These are phyloP conservation scores for Chloropsis cyanopogon DNA, from an alignment of 2,113 vertebrate genomes.

Conservation along the genomic window DNA sequence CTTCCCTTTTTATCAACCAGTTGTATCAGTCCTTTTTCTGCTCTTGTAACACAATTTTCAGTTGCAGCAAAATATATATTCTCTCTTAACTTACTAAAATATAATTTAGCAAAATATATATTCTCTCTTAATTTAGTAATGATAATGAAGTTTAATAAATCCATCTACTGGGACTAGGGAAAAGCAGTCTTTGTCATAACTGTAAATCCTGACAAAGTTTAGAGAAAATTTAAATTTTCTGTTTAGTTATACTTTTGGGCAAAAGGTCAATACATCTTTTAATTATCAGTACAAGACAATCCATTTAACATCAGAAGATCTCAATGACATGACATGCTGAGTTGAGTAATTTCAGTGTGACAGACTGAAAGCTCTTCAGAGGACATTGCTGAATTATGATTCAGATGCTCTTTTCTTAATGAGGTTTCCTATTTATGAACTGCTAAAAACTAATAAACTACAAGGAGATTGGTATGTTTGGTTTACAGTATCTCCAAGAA, in stretches of 20 bases:
- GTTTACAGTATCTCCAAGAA: background rate
- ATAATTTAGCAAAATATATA: background rate
- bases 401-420: background rate
- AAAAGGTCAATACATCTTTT: background rate
- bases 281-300: background rate
- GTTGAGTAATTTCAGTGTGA: background rate
- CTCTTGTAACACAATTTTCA: background rate
- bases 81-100: background rate
- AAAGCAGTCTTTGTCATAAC: background rate
- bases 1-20: background rate
- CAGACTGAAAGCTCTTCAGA: background rate
- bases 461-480: constrained; percentile 1
- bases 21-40: background rate
- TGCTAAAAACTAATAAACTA: constrained; percentile 32
- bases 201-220: background rate
- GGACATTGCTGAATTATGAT: background rate
- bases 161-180: background rate
- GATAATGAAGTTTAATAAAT: background rate
- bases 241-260: background rate
- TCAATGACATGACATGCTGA: background rate
- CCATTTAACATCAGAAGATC: background rate
- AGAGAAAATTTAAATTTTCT: background rate
- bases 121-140: background rate
- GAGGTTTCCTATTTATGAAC: constrained; percentile 24
- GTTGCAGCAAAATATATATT: background rate